Evolutionary conservation across 2,113 vertebrate genomes (phyloP).

Genomic region (Chamaea fasciata): DNA sequence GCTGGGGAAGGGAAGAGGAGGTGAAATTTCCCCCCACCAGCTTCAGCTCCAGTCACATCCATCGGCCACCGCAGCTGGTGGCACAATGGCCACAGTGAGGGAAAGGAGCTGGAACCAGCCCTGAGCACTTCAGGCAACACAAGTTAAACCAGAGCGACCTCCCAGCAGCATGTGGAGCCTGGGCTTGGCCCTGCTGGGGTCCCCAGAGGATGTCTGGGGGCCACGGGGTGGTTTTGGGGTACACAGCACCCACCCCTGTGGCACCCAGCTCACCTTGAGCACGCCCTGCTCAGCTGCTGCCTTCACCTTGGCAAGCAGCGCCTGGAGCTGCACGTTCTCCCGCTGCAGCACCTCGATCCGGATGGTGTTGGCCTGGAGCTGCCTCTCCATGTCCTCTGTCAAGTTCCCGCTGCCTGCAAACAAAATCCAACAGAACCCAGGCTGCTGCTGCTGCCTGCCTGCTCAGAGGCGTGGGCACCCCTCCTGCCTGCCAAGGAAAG

Average conservation of each 20-base stretch:
- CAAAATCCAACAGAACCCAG: fast-evolving
- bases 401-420: slow-evolving; percentile 80
- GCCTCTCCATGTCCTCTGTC: slow-evolving; percentile 85
- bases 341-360: slow-evolving; percentile 83
- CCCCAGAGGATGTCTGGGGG: too few species aligned
- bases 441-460: background rate
- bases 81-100: fast-evolving
- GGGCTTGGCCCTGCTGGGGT: background rate
- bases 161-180: background rate
- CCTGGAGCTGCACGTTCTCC: slow-evolving; percentile 76
- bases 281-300: slow-evolving; percentile 50
- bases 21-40: background rate
- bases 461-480: background rate
- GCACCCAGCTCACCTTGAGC: slow-evolving; percentile 60
- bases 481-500: background rate
- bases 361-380: slow-evolving; percentile 83
- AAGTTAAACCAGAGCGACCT: background rate
- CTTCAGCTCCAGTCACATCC: background rate
- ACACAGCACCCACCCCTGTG: background rate
- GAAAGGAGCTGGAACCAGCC: background rate
- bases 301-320: slow-evolving; percentile 76
- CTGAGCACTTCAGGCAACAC: fast-evolving
- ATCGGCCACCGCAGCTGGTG: background rate
- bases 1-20: slow-evolving; percentile 18
- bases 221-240: background rate